phyloP scores from a whole-genome alignment of 2,888 invertebrate species.

The Syritta pipiens region DNA sequence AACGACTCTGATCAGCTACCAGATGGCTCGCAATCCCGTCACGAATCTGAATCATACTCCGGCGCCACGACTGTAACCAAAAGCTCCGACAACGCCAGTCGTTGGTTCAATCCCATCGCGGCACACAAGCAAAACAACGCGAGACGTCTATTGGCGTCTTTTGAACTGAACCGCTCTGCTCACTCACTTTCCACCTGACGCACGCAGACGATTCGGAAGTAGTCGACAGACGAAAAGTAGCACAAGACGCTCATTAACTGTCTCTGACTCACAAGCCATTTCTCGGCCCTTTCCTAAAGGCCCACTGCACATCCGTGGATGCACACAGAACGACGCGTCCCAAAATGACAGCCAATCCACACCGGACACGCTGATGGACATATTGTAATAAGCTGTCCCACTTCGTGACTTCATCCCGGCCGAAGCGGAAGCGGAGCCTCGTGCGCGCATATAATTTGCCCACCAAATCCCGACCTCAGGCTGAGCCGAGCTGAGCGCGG shows the following conservation, averaged over 20 bases:
- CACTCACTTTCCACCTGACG: too few relatives aligned
- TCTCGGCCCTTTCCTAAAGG: neutral
- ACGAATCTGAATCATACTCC: too few relatives aligned
- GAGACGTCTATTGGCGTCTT: too few relatives aligned
- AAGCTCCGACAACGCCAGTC: too few relatives aligned
- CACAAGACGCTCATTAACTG: constrained; percentile 56
- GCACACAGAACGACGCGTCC: too few relatives aligned
- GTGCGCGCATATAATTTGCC: constrained; percentile 34
- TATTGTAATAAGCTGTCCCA: constrained; percentile 59
- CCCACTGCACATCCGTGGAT: neutral
- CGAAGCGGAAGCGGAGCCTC: constrained; percentile 10
- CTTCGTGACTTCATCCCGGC: constrained; percentile 51
- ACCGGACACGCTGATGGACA: constrained; percentile 56
- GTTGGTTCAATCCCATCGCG: too few relatives aligned
- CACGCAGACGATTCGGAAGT: neutral
- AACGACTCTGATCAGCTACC: too few relatives aligned
- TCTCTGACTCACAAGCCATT: neutral
- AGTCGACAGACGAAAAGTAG: constrained; percentile 4
- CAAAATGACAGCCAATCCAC: constrained; percentile 38
- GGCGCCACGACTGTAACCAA: too few relatives aligned
- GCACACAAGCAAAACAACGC: too few relatives aligned
- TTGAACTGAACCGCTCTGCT: too few relatives aligned
- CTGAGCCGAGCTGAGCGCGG: constrained; percentile 4
- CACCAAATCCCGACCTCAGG: constrained; percentile 33
- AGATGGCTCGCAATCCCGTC: too few relatives aligned